Percentiles rank a stretch among this genome's conserved stretches.
Evolutionary conservation across 2,113 vertebrate species (phyloP).

Genomic region (Numenius arquata): DNA sequence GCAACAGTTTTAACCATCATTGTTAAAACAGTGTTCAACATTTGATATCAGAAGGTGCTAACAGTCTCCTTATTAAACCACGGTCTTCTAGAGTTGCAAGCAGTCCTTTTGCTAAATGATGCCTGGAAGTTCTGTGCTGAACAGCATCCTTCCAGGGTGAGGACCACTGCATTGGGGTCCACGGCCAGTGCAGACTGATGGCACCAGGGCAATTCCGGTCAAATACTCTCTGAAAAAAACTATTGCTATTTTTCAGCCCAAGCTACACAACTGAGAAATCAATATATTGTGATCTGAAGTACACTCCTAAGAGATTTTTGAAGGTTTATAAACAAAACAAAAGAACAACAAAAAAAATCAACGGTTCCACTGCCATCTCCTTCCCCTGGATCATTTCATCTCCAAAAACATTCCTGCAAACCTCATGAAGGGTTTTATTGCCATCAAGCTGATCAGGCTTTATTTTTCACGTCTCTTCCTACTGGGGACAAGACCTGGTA

Average conservation of each 20-base stretch:
- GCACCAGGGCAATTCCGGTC: not conserved
- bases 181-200: not conserved
- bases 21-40: not conserved
- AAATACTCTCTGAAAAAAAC: not conserved
- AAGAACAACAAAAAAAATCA: not conserved
- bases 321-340: not conserved
- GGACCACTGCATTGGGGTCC: rapidly evolving
- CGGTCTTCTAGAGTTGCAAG: not conserved
- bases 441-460: not conserved
- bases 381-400: not conserved
- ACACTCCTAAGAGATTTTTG: not conserved
- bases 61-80: not conserved
- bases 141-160: not conserved
- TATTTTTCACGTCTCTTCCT: not conserved
- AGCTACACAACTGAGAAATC: not conserved
- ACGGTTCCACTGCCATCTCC: not conserved
- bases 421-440: not conserved
- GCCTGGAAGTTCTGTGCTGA: not conserved
- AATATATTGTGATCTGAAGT: not conserved
- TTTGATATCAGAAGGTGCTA: not conserved
- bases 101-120: not conserved
- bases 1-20: not conserved
- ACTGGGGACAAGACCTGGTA: not conserved
- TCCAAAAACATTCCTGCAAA: not conserved
- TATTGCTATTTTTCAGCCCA: not conserved